phyloP scores from a whole-genome alignment of 2,113 vertebrate genomes.

The Xyrauchen texanus region DNA sequence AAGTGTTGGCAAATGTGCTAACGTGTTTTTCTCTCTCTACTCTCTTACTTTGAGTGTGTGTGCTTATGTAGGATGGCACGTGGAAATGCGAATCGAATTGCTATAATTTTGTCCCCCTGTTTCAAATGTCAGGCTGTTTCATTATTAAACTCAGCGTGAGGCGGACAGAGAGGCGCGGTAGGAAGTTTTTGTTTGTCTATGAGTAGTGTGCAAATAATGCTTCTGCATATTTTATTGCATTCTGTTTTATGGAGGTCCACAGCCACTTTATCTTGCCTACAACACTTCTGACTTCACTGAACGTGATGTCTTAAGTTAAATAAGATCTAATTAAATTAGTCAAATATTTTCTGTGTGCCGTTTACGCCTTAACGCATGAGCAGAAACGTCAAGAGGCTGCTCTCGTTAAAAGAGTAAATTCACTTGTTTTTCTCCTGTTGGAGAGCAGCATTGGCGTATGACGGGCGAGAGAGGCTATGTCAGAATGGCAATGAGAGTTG shows the following conservation, averaged over 20 bases:
- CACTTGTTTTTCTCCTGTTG: neutral
- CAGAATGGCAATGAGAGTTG: slow-evolving; percentile 44
- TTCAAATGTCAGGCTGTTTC: slow-evolving; percentile 35
- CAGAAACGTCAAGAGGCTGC: slow-evolving; percentile 19
- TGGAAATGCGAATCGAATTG: neutral
- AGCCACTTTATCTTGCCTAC: neutral
- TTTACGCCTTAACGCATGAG: slow-evolving; percentile 27
- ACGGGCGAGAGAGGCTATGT: neutral
- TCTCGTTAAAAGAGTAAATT: slow-evolving; percentile 40
- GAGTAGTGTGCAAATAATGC: slow-evolving; percentile 8
- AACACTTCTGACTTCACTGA: neutral
- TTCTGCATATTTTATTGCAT: slow-evolving; percentile 21
- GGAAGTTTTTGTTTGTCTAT: slow-evolving; percentile 22
- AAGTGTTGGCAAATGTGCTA: slow-evolving; percentile 14
- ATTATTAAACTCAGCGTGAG: slow-evolving; percentile 41
- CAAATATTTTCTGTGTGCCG: neutral
- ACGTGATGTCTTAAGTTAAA: neutral
- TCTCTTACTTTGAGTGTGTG: slow-evolving; percentile 30
- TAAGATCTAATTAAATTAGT: slow-evolving; percentile 24
- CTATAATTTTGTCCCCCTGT: slow-evolving; percentile 1
- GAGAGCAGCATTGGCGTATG: no score
- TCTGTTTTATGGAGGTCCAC: neutral
- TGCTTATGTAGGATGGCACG: slow-evolving; percentile 27
- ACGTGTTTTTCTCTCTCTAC: slow-evolving; percentile 22
- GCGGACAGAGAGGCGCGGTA: neutral